Percentiles rank a stretch among this genome's conserved stretches.
These are phyloP conservation scores for Emydura subglobosa DNA, from an alignment of 2,113 vertebrate genomes.

Conservation along the genomic window DNA sequence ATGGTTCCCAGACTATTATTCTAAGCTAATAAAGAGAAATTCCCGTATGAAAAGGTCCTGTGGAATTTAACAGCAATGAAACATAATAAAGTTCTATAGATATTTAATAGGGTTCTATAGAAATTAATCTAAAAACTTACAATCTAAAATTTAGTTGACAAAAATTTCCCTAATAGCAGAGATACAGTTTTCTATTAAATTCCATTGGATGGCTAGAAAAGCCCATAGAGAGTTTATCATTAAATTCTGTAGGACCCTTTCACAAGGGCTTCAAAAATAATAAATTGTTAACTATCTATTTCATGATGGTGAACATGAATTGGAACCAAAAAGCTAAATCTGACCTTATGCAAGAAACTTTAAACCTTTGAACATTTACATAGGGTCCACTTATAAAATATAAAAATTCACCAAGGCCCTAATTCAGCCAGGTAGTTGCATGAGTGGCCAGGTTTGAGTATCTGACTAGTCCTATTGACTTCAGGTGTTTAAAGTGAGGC, in stretches of 20 bases:
- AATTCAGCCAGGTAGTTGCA: not conserved
- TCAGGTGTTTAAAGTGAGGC: not conserved
- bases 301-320: not conserved
- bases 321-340: not conserved
- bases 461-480: not conserved
- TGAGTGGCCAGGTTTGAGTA: not conserved
- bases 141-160: not conserved
- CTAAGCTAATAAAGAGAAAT: not conserved
- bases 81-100: not conserved
- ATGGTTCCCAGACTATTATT: not conserved
- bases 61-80: constrained; percentile 2
- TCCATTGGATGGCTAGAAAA: not conserved
- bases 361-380: not conserved
- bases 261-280: not conserved
- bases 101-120: not conserved
- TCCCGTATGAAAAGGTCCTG: not conserved
- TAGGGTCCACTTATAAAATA: not conserved
- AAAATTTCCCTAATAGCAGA: not conserved
- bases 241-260: not conserved
- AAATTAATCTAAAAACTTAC: not conserved
- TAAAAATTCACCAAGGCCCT: not conserved
- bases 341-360: not conserved
- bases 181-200: not conserved
- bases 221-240: not conserved
- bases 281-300: not conserved